Evolutionary conservation across 1,140 invertebrate genomes (phyloP), one percentile per base, ranked within the genome.

Genomic region (Penaeus chinensis): DNA sequence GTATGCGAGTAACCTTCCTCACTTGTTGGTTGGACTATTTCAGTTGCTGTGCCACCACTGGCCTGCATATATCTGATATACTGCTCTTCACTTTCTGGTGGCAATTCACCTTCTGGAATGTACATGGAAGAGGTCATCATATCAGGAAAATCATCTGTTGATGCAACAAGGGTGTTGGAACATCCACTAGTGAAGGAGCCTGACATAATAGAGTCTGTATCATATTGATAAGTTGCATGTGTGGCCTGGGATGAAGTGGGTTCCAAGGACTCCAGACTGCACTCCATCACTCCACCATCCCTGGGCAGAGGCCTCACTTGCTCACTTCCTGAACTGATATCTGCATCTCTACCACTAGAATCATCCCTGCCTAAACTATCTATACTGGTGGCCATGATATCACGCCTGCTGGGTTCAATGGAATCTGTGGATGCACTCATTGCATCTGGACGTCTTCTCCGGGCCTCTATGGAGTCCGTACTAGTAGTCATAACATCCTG

Each of bases 181-280:
- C 95, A 95, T 90, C 94, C 95, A 92, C 95, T 96, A 54, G 95
- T 96, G 66, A 96, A 94, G 92, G 95, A 96, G 24, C 95, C 95
- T 8, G 96, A 96, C 95, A 96, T 96, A 27, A 95, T 94, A 0
- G 96, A 96, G 91, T 96, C 96, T 0, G 95, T 95, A 92, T 96
- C 96, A 91, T 95, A 96, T 90, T 96, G 96, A 91, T 96, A 96
- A n/a, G 95, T 96, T 24, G 96, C 96, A 91, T 96, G 94, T 0
- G 96, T 96, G 0, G 95, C 95, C 22, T 95, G 95, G 3, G 96
- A 96, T 90, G 95, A 96, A 0, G 95, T 66, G 60, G 84, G 85
- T 91, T 91, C 91, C 91, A 93, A 87, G 84, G 91, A 91, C 92
- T 93, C 89, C 82, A 91, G 85, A 90, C 95, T 95, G n/a, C 94